Percentiles rank a stretch among this genome's conserved stretches.
These are phyloP conservation scores for Schizopygopsis pylzovi DNA, from an alignment of 2,797 vertebrate species.

Conservation along the genomic window DNA sequence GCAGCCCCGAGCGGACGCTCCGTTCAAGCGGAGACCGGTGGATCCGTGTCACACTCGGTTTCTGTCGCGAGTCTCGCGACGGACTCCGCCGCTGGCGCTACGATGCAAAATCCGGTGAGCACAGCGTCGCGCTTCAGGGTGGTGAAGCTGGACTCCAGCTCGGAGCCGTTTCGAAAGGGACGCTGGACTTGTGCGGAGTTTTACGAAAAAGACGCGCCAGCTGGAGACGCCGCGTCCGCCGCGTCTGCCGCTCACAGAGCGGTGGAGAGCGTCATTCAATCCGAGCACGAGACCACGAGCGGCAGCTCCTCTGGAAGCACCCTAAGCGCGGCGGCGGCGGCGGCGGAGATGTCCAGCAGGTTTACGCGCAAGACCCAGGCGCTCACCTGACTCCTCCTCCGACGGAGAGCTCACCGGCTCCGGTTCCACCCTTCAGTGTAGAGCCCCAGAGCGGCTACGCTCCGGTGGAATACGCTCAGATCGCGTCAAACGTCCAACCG, in stretches of 20 bases:
- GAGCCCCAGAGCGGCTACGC: conserved; percentile 69
- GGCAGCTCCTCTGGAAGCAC: conserved; percentile 43
- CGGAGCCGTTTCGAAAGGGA: conserved; percentile 94
- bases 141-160: conserved; percentile 96
- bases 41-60: conserved; percentile 53
- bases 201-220: conserved; percentile 90
- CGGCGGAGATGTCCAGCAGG: conserved; percentile 72
- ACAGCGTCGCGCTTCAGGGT: conserved; percentile 92
- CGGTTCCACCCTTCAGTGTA: conserved; percentile 73
- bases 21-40: conserved; percentile 60
- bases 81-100: not conserved
- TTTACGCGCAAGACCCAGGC: not conserved
- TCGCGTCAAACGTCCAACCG: conserved; percentile 67
- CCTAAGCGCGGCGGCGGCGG: conserved; percentile 36
- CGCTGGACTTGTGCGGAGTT: conserved; percentile 96
- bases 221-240: conserved; percentile 49
- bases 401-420: conserved; percentile 23
- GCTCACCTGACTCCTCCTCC: not conserved
- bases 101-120: conserved; percentile 45
- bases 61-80: not conserved
- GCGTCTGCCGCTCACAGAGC: conserved; percentile 75
- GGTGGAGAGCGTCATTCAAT: conserved; percentile 78
- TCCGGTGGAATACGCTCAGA: conserved; percentile 60
- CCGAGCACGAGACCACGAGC: conserved; percentile 56
- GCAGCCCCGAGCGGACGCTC: conserved; percentile 60